Conservation (phyloP, 1,140 invertebrate genomes). For the Aphaenogaster ashmeadi region DNA sequence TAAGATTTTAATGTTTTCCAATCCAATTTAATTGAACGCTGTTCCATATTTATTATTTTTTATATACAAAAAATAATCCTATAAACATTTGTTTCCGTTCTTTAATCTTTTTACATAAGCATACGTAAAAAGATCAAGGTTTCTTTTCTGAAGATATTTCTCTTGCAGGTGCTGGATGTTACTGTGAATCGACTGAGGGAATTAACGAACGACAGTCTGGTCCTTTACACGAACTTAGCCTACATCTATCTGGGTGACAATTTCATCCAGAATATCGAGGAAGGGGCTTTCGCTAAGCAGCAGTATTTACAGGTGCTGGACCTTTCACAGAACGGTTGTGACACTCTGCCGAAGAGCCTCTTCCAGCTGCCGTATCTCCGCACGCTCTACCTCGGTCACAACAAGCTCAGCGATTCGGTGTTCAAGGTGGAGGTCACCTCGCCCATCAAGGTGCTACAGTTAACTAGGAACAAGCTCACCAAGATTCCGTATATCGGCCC, state of each 20-base stretch:
- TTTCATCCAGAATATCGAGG: slow-evolving; percentile 81
- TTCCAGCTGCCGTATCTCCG: slow-evolving; percentile 78
- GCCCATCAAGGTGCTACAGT: slow-evolving; percentile 75
- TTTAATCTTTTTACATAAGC: background rate
- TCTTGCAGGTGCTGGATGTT: slow-evolving; percentile 82
- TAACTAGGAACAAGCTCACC: slow-evolving; percentile 77
- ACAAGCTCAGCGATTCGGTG: slow-evolving; percentile 74
- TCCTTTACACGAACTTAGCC: slow-evolving; percentile 79
- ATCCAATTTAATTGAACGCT: background rate
- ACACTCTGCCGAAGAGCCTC: slow-evolving; percentile 76
- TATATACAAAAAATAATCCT: background rate
- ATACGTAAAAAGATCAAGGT: background rate
- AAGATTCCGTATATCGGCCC: slow-evolving; percentile 75
- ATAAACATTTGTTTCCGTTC: background rate
- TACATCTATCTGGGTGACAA: slow-evolving; percentile 85
- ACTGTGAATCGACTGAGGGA: slow-evolving; percentile 82
- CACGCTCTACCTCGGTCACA: slow-evolving; percentile 78
- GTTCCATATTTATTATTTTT: background rate
- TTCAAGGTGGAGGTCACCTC: slow-evolving; percentile 74
- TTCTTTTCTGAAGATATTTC: slow-evolving; percentile 22
- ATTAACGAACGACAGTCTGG: slow-evolving; percentile 81
- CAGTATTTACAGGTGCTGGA: slow-evolving; percentile 82
- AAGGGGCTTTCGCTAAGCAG: slow-evolving; percentile 79
- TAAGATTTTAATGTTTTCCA: background rate
- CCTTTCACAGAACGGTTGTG: slow-evolving; percentile 77